Evolutionary conservation across 2,113 vertebrate genomes (phyloP).

Genomic region (Trichechus manatus): DNA sequence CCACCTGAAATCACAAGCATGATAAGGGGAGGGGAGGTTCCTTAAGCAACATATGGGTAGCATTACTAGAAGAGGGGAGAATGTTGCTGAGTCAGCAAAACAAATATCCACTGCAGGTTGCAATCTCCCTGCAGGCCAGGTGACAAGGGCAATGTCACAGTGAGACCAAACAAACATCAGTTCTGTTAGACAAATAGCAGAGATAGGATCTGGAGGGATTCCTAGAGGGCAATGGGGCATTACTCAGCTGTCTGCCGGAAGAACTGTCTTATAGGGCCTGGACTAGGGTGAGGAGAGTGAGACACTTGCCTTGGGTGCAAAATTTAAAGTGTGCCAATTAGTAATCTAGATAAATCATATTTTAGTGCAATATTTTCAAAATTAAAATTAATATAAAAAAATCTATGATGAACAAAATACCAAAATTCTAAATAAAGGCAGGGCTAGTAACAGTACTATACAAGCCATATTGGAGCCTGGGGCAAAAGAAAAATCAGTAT

Average conservation of each 20-base stretch:
- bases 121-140: constrained; percentile 3
- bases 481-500: too few species aligned
- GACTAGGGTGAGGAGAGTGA: too few species aligned
- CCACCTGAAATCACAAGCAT: not conserved
- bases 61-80: not conserved
- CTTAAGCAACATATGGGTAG: not conserved
- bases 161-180: not conserved
- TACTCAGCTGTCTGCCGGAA: not conserved
- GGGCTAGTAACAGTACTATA: too few species aligned
- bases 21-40: not conserved
- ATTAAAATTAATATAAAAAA: too few species aligned
- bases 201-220: not conserved
- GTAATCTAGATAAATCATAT: too few species aligned
- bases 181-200: constrained; percentile 58
- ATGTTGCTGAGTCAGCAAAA: constrained; percentile 51
- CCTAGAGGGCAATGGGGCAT: not conserved
- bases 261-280: not conserved
- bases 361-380: too few species aligned
- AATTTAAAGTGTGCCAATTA: too few species aligned
- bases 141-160: not conserved
- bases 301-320: too few species aligned
- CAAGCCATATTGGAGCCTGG: too few species aligned
- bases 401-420: too few species aligned
- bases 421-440: too few species aligned
- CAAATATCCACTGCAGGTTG: not conserved